Evolutionary conservation across 2,113 vertebrate genomes (phyloP), one percentile per base, ranked within the genome.

Genomic region (Arenaria interpres): DNA sequence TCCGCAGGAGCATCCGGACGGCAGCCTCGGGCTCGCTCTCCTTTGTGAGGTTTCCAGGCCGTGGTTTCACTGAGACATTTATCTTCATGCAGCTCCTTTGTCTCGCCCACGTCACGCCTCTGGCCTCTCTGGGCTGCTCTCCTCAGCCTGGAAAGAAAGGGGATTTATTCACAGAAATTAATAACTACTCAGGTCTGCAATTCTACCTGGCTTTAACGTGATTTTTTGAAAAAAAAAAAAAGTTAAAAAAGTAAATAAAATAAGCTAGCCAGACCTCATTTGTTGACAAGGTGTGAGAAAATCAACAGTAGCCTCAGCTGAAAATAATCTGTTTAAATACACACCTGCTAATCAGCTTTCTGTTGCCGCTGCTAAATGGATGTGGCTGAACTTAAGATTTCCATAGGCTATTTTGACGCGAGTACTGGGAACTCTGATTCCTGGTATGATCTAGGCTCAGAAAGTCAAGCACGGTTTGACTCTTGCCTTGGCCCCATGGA

Each of bases 281-380:
- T 60, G 32, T 92, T 88, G 27, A 78, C 25, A 76, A 87, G 43
- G 57, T 84, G 66, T 57, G 59, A 87, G 64, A 94, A 72, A 71
- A 51, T 14, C 48, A 74, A 51, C 9, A 10, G 53, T 56, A 85
- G 76, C 51, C 74, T 89, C 87, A 80, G 25, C 63, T 86, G 76
- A 66, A 85, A 92, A 64, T 88, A 89, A 95, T 90, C 67, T 76
- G 17, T 53, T 92, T 88, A 92, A 96, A 74, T 51, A 54, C 37
- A 92, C 41, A 81, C 84, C 25, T 90, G 60, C 93, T 90, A 90
- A 92, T 95, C 79, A 71, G 89, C 86, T 93, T 81, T 84, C 41
- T 72, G 0, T 43, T 75, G 37, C 59, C 46, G 30, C 62, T 76
- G 74, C 68, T 96, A 79, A 91, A 69, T 69, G 37, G 74, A n/a